phyloP scores from a whole-genome alignment of 2,888 invertebrate genomes.

The Petrophora chlorosata region DNA sequence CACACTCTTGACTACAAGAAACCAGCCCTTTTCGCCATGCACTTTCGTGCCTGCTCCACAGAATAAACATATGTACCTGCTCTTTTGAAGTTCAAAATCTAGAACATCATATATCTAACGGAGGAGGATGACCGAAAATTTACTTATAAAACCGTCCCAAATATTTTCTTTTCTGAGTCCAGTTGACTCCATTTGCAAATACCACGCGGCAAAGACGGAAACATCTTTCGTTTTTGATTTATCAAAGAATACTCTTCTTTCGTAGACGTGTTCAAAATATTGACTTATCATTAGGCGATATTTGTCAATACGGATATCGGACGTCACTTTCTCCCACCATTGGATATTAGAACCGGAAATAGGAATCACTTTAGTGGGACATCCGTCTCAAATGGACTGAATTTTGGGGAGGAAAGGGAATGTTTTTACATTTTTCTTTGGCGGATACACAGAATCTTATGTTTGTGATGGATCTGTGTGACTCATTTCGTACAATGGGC shows the following conservation, averaged over 20 bases:
- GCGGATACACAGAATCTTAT: not conserved
- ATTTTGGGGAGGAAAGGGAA: not conserved
- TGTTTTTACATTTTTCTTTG: not conserved
- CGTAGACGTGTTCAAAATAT: conserved; percentile 31
- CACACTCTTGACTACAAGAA: no score
- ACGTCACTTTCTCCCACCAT: conserved; percentile 9
- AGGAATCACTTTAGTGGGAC: conserved; percentile 6
- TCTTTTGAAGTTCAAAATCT: no score
- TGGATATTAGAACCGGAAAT: conserved; percentile 16
- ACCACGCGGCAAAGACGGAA: not conserved
- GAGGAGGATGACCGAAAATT: no score
- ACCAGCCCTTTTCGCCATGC: no score
- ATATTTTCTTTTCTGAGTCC: no score
- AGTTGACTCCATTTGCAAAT: not conserved
- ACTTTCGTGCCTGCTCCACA: no score
- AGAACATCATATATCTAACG: no score
- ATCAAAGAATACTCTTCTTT: not conserved
- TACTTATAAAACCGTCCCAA: no score
- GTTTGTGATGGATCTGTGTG: not conserved
- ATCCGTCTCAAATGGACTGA: not conserved
- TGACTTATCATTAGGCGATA: conserved; percentile 40
- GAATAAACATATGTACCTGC: no score
- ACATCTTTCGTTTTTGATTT: not conserved
- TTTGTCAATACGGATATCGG: conserved; percentile 33
- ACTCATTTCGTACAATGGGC: not conserved